These are phyloP conservation scores for Stichodactyla helianthus DNA, from an alignment of 64 coral and sea anemone species.

Conservation along the genomic window DNA sequence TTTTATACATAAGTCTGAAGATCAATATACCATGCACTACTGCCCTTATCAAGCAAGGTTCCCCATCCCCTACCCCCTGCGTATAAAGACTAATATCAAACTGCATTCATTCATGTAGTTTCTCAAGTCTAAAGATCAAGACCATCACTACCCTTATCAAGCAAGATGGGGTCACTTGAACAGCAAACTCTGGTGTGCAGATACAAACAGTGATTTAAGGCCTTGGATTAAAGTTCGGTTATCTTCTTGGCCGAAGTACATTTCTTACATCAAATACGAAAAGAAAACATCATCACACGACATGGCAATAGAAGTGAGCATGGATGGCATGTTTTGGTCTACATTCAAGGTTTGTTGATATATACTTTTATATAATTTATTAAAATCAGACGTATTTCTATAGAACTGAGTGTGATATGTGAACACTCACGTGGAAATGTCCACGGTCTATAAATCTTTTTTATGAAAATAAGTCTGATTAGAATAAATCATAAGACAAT, in stretches of 20 bases:
- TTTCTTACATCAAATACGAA: background rate
- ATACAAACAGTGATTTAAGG: background rate
- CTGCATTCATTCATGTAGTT: background rate
- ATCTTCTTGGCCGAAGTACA: conserved; percentile 7
- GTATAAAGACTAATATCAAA: background rate
- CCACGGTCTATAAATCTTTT: no score
- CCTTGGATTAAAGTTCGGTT: conserved; percentile 12
- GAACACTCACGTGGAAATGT: no score
- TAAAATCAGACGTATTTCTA: no score
- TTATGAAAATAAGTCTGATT: no score
- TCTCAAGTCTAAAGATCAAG: background rate
- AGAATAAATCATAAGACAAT: no score
- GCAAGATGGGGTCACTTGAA: conserved; percentile 2
- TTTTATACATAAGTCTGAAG: no score
- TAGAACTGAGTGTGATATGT: no score
- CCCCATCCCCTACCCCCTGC: background rate
- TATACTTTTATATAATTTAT: background rate
- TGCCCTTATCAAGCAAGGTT: no score
- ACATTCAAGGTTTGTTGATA: background rate
- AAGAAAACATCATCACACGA: background rate
- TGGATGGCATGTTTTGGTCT: background rate
- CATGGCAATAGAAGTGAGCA: background rate
- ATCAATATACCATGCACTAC: no score
- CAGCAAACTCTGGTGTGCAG: background rate
- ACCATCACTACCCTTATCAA: background rate